Percentiles rank a stretch among this genome's conserved stretches.
Conservation (phyloP, 2,797 vertebrate genomes). For the Lycodopsis pacificus region DNA sequence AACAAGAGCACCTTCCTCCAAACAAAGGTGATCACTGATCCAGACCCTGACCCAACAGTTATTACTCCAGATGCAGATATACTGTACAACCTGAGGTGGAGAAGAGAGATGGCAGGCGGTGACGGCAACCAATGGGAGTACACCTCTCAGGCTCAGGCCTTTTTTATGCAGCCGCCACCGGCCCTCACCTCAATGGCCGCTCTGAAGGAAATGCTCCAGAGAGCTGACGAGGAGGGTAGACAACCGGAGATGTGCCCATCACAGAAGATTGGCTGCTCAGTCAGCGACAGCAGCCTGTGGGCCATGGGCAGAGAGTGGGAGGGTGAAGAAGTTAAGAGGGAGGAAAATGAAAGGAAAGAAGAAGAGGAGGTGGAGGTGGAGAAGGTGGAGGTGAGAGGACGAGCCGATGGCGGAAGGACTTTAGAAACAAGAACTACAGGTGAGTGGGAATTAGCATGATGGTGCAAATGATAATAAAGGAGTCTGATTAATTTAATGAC, state of each 20-base stretch:
- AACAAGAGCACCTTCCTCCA: slow-evolving; percentile 80
- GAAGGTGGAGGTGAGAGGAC: slow-evolving; percentile 69
- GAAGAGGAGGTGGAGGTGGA: slow-evolving; percentile 38
- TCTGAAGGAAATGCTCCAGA: slow-evolving; percentile 86
- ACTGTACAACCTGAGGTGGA: slow-evolving; percentile 87
- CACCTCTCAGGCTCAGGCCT: slow-evolving; percentile 85
- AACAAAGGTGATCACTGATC: slow-evolving; percentile 73
- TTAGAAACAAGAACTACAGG: slow-evolving; percentile 81
- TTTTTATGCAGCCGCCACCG: slow-evolving; percentile 84
- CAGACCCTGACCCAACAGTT: slow-evolving; percentile 82
- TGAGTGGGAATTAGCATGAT: slow-evolving; percentile 64
- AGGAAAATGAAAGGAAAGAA: slow-evolving; percentile 58
- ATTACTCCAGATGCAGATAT: slow-evolving; percentile 86
- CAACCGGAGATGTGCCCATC: slow-evolving; percentile 63
- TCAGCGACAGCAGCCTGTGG: slow-evolving; percentile 76
- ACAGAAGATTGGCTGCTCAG: slow-evolving; percentile 75
- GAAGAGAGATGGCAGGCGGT: slow-evolving; percentile 78
- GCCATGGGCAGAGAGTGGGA: slow-evolving; percentile 67
- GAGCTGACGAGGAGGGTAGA: slow-evolving; percentile 82
- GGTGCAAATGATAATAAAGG: neutral
- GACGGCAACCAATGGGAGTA: slow-evolving; percentile 86
- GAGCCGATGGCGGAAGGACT: slow-evolving; percentile 85
- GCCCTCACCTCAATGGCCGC: slow-evolving; percentile 82
- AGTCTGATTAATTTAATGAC: neutral
- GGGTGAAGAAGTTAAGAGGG: slow-evolving; percentile 39